Base-by-base conservation (phyloP, 2,888 invertebrate genomes). In the Chouioia cunea region DNA sequence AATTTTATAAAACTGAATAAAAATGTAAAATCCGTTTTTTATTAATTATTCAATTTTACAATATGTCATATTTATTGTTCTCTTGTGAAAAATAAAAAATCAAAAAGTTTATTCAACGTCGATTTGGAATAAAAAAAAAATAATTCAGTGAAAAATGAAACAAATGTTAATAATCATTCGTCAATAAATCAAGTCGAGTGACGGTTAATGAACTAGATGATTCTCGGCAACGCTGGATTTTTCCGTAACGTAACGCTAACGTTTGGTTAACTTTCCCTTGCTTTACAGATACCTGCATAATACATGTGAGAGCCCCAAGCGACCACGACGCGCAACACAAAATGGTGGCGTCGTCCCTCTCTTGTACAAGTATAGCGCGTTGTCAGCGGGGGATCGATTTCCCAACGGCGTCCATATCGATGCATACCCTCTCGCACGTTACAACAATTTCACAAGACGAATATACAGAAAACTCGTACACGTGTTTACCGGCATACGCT, bases 331-430 rank as follows among this genome's bases (percentile, higher is more conserved):
- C 53, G 22, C 50, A 43, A 18, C 57, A 47, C 65, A 58, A 62
- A 65, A 56, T 65, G 65, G 65, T 66, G 59, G 69, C 54, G 60
- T 36, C 58, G 48, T 14, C 56, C 36, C 64, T 27, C 18, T n/a
- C 52, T 50, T 36, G 22, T 4, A 22, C 46, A 23, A 43, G 48
- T 10, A n/a, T n/a, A 54, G 54, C 15, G 44, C 22, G 48, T n/a
- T 36, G n/a, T 14, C 46, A 58, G 53, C 43, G 46, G 58, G 12
- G 22, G 46, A 70, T 59, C 64, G 70, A 71, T 62, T 67, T 52
- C 36, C 65, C 59, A 27, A 48, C 14, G 12, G 43, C 8, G 23
- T 1, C 2, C 22, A 20, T 14, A 53, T 22, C 46, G 44, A 47
- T 46, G 36, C 18, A 20, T 43, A 23, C 48, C 22, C 57, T 47